Conservation (phyloP, 2,888 invertebrate species). For the Megastigmus dorsalis region DNA sequence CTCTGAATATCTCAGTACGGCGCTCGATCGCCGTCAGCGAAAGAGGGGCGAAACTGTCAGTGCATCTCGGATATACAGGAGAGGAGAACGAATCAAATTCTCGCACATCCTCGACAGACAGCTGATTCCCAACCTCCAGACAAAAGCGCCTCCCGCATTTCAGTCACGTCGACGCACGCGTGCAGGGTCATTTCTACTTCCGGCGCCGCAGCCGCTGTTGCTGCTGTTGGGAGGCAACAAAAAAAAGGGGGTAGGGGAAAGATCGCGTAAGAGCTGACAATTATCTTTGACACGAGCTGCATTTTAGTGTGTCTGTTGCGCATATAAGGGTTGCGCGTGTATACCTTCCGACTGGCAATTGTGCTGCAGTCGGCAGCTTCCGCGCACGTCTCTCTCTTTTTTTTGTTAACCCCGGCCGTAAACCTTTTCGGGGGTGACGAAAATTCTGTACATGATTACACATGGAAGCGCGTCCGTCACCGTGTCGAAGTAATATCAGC, state of each 20-base stretch:
- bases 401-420: no score
- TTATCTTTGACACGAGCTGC: constrained; percentile 44
- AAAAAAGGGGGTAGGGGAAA: not conserved
- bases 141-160: constrained; percentile 33
- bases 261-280: constrained; percentile 37
- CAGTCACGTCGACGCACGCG: constrained; percentile 44
- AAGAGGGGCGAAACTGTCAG: constrained; percentile 49
- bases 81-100: constrained; percentile 49
- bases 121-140: constrained; percentile 25
- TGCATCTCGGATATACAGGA: not conserved
- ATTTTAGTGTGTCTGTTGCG: no score
- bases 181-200: constrained; percentile 37
- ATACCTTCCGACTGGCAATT: no score
- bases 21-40: constrained; percentile 28
- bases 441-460: no score
- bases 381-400: no score
- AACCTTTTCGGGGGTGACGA: no score
- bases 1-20: not conserved
- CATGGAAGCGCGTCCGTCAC: no score
- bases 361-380: no score
- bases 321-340: no score
- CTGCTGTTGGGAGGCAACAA: no score
- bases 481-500: no score
- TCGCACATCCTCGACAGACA: constrained; percentile 36
- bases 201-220: no score